Base-by-base conservation (phyloP, 2,888 invertebrate genomes). In the Andrena bicolor region DNA sequence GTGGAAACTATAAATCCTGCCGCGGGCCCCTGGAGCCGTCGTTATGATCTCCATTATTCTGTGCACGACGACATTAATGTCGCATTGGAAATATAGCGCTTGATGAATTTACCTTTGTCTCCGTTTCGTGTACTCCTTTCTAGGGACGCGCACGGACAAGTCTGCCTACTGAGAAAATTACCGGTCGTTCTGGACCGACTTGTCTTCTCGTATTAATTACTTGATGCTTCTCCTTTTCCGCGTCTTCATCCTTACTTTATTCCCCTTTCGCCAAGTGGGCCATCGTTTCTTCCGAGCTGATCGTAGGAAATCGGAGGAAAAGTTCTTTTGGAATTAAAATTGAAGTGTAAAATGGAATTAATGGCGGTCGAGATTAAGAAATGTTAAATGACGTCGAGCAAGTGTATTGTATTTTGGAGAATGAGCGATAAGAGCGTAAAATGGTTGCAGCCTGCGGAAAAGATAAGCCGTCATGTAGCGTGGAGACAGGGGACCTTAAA, bases 31-130 rank as follows among this genome's bases (percentile, higher is more conserved):
- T 32, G 41, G 49, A 49, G 10, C 41, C 51, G 56, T 56, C 71
- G 48, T 72, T 68, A 35, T 35, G 49, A 72, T 72, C 68, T 63
- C 74, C 74, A 70, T 81, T 82, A 82, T 70, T 80, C 53, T 8
- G 80, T 65, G 48, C 74, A 16, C 74, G 60, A 53, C 51, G 69
- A 35, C 69, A 23, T 80, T 80, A 80, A 73, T 10, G 69, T 81
- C 73, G 26, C 73, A 69, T 73, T 41, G 80, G 73, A 81, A 73
- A 80, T 80, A 80, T 73, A 74, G 32, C 69, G 53, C 41, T 53
- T 65, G 81, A 74, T 74, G 81, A 82, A 81, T 82, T 60, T 74
- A n/a, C 73, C 68, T 65, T 81, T 81, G 73, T 69, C 81, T 69
- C 41, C 16, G 41, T 26, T 26, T 8, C 41, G 20, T 6, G 23